Evolutionary conservation across 2,888 invertebrate species (phyloP).

Genomic region (Heliconius cydno): DNA sequence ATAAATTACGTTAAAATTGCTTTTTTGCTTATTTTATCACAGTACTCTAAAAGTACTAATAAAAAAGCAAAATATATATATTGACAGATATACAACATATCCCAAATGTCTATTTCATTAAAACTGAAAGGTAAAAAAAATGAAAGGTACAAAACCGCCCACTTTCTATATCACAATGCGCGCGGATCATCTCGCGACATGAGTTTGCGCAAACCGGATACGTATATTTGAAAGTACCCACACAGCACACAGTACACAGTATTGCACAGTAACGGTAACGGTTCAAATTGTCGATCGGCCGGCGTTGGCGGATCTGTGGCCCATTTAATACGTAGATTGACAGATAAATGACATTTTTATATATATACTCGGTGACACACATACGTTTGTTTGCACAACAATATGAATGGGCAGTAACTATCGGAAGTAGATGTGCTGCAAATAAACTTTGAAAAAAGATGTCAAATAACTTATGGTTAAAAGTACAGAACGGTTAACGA

Average conservation of each 20-base stretch:
- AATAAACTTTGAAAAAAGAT: background rate
- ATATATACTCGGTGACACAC: slow-evolving; percentile 4
- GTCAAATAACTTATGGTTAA: background rate
- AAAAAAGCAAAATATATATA: background rate
- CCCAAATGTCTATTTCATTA: slow-evolving; percentile 22
- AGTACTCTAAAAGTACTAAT: too few species aligned
- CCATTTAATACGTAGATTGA: slow-evolving; percentile 26
- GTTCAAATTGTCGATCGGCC: slow-evolving; percentile 30
- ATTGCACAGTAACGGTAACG: slow-evolving; percentile 38
- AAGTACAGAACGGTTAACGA: too few species aligned
- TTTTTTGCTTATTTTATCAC: too few species aligned
- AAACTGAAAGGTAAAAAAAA: slow-evolving; percentile 36
- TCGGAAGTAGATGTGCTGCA: background rate
- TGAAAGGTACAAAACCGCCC: slow-evolving; percentile 42
- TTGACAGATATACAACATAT: background rate
- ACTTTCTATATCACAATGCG: slow-evolving; percentile 49
- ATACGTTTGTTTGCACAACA: slow-evolving; percentile 15
- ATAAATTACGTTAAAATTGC: too few species aligned
- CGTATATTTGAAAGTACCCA: slow-evolving; percentile 48
- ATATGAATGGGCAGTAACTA: background rate
- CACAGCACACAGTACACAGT: slow-evolving; percentile 40
- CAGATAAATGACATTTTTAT: slow-evolving; percentile 26
- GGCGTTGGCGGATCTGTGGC: slow-evolving; percentile 31
- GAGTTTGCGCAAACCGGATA: slow-evolving; percentile 71
- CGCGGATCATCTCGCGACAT: slow-evolving; percentile 48